Evolutionary conservation across 2,113 vertebrate genomes (phyloP).

Genomic region (Sminthopsis crassicaudata): DNA sequence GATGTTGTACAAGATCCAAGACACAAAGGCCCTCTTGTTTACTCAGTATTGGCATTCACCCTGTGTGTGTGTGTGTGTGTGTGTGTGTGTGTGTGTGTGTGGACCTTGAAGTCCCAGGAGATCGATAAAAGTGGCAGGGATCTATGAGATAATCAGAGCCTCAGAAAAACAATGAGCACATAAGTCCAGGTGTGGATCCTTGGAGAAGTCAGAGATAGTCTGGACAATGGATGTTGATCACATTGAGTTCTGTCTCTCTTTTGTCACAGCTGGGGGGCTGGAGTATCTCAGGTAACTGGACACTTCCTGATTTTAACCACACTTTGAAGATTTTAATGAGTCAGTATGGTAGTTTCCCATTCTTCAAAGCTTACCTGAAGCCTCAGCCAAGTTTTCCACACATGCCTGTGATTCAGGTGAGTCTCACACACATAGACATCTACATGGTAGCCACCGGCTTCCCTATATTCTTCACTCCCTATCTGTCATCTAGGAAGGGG

Average conservation of each 20-base stretch:
- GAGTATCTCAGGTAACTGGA: conserved; percentile 84
- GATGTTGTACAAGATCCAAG: background rate
- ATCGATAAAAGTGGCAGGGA: background rate
- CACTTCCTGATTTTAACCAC: conserved; percentile 88
- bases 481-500: background rate
- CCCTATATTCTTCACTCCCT: background rate
- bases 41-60: background rate
- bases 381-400: conserved; percentile 81
- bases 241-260: conserved; percentile 20
- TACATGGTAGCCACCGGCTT: too few relatives aligned
- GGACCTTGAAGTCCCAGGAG: background rate
- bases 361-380: conserved; percentile 90
- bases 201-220: background rate
- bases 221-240: background rate
- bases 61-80: conserved; percentile 15
- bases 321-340: conserved; percentile 91
- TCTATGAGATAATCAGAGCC: background rate
- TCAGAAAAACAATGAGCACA: background rate
- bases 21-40: background rate
- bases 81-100: too few relatives aligned
- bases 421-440: conserved; percentile 12
- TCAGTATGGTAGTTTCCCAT: conserved; percentile 91
- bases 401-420: conserved; percentile 83
- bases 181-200: background rate
- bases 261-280: conserved; percentile 90